A percentile compares a stretch with the other conserved stretches of the same genome.
phyloP scores from a whole-genome alignment of 2,888 invertebrate species.

The Pedicia rivosa region DNA sequence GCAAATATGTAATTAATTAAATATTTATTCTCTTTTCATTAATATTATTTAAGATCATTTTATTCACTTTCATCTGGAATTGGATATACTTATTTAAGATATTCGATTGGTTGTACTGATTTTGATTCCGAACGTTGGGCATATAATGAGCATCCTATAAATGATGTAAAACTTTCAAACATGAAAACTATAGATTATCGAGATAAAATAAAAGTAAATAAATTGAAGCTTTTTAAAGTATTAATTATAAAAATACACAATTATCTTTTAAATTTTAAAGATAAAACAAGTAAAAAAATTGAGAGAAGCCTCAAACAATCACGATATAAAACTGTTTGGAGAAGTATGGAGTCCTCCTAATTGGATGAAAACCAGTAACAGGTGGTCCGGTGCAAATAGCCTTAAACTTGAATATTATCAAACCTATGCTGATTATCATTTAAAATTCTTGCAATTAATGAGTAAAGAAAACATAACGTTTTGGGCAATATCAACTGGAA shows the following conservation, averaged over 20 bases:
- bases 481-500: conserved; percentile 79
- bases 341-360: conserved; percentile 46
- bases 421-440: conserved; percentile 64
- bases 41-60: conserved; percentile 42
- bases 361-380: conserved; percentile 54
- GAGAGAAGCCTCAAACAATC: conserved; percentile 17
- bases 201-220: conserved; percentile 19
- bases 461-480: conserved; percentile 43
- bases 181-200: conserved; percentile 35
- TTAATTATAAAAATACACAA: background rate
- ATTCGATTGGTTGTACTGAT: conserved; percentile 75
- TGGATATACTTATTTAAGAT: conserved; percentile 61
- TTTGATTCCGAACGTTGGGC: conserved; percentile 72
- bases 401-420: conserved; percentile 47
- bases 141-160: conserved; percentile 46
- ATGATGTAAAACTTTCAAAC: conserved; percentile 40
- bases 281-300: conserved; percentile 22
- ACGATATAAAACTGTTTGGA: conserved; percentile 21
- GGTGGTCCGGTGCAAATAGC: conserved; percentile 38
- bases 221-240: background rate
- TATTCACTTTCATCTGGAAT: conserved; percentile 47
- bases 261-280: conserved; percentile 4
- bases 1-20: too few relatives aligned
- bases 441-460: conserved; percentile 67
- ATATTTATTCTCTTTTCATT: too few relatives aligned